Conservation (phyloP, 2,888 invertebrate species). For the Heteromurus nitidus region DNA sequence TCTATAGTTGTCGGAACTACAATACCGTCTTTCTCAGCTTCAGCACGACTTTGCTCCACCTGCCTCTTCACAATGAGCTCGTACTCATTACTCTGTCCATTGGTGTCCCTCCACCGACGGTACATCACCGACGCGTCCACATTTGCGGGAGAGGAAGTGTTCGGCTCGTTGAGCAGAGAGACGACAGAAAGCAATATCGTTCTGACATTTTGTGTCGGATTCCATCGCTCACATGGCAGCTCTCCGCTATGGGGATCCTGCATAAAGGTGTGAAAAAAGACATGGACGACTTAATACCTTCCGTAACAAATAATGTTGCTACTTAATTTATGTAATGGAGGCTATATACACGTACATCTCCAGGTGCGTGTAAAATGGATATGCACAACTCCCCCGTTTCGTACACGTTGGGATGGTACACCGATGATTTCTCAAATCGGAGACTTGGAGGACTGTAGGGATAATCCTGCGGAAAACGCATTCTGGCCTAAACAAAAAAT, state of each 20-base stretch:
- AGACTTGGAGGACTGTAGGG: slow-evolving; percentile 99
- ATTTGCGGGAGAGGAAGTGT: slow-evolving; percentile 97
- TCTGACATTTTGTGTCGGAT: slow-evolving; percentile 99
- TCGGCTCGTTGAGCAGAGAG: slow-evolving; percentile 99
- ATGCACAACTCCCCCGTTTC: slow-evolving; percentile 99
- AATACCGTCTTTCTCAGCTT: slow-evolving; percentile 97
- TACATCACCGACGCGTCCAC: slow-evolving; percentile 99
- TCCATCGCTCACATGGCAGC: slow-evolving; percentile 99
- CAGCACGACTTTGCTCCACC: slow-evolving; percentile 93
- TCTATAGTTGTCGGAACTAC: slow-evolving; percentile 97
- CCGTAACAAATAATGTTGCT: too few species aligned
- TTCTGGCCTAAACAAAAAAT: slow-evolving; percentile 92
- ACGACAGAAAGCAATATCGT: slow-evolving; percentile 98
- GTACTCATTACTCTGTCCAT: slow-evolving; percentile 98
- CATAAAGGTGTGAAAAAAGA: too few species aligned
- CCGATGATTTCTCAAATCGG: slow-evolving; percentile 98
- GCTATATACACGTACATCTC: too few species aligned
- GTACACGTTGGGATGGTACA: slow-evolving; percentile 99
- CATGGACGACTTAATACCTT: too few species aligned
- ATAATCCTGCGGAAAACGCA: slow-evolving; percentile 99
- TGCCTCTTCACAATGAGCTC: slow-evolving; percentile 99
- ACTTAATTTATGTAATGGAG: too few species aligned
- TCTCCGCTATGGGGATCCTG: slow-evolving; percentile 99
- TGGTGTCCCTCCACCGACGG: slow-evolving; percentile 97
- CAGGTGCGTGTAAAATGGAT: slow-evolving; percentile 98